phyloP scores from a whole-genome alignment of 2,888 invertebrate species.

The Sussaba pulchella region DNA sequence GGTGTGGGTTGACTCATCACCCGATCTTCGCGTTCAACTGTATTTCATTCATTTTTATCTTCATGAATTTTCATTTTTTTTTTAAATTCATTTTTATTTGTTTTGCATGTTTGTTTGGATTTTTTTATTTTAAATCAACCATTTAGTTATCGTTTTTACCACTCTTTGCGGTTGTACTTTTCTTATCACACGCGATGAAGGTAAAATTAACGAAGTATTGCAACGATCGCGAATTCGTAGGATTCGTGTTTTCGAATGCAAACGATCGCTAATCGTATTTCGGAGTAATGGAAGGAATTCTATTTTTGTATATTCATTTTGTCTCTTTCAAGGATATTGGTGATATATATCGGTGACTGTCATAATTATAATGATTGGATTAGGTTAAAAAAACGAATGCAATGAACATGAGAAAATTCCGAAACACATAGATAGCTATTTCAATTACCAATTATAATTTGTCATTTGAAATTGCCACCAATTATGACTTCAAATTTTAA shows the following conservation, averaged over 20 bases:
- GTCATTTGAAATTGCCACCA: too few species aligned
- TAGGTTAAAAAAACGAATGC: too few species aligned
- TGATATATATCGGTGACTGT: too few species aligned
- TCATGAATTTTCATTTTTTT: constrained; percentile 50
- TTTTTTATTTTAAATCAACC: too few species aligned
- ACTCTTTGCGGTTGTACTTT: constrained; percentile 21
- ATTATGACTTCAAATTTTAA: too few species aligned
- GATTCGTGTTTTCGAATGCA: neutral
- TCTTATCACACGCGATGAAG: constrained; percentile 5
- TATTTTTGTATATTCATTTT: too few species aligned
- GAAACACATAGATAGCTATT: too few species aligned
- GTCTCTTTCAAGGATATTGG: neutral
- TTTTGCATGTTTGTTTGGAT: too few species aligned
- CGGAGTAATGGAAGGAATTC: neutral
- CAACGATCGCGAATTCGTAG: neutral
- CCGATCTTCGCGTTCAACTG: constrained; percentile 76
- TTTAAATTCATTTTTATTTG: neutral
- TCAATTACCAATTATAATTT: too few species aligned
- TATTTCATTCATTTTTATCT: constrained; percentile 73
- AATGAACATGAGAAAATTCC: too few species aligned
- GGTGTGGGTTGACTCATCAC: constrained; percentile 83
- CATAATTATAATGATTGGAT: too few species aligned
- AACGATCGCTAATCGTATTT: constrained; percentile 9
- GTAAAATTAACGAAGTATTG: constrained; percentile 16
- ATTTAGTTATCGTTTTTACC: neutral